Evolutionary conservation across 1,140 invertebrate genomes (phyloP).

Genomic region (Euura lappo): DNA sequence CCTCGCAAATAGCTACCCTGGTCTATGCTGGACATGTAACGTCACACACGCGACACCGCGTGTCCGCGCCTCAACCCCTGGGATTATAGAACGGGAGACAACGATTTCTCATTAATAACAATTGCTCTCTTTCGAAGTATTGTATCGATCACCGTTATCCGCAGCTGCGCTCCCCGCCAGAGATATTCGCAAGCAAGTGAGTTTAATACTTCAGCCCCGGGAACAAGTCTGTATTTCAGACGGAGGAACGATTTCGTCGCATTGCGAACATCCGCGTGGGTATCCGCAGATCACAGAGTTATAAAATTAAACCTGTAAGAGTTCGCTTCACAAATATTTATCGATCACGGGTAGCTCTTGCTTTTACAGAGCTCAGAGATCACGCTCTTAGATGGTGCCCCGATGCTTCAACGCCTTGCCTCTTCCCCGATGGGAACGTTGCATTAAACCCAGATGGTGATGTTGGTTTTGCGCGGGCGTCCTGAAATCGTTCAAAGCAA

Average conservation of each 20-base stretch:
- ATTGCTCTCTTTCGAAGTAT: background rate
- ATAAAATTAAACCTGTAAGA: background rate
- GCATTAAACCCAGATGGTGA: slow-evolving; percentile 1
- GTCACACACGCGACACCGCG: slow-evolving; percentile 3
- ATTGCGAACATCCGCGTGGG: too few relatives aligned
- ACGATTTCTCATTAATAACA: slow-evolving; percentile 7
- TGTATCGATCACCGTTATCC: background rate
- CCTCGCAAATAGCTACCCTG: background rate
- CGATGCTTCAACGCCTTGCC: background rate
- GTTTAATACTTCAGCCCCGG: too few relatives aligned
- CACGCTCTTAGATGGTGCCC: background rate
- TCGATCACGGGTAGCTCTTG: background rate
- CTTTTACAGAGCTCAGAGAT: slow-evolving; percentile 2
- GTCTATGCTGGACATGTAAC: background rate
- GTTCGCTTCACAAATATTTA: background rate
- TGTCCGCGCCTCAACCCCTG: background rate
- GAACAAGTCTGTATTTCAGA: too few relatives aligned
- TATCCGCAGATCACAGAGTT: too few relatives aligned
- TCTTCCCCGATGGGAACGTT: background rate
- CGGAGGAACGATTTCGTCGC: too few relatives aligned
- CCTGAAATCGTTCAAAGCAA: background rate
- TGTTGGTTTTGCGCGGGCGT: slow-evolving; percentile 2
- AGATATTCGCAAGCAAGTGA: too few relatives aligned
- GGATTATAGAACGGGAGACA: background rate
- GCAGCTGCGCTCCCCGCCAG: too few relatives aligned